These are phyloP conservation scores for Indri indri DNA, from an alignment of 2,113 vertebrate species.

Conservation along the genomic window DNA sequence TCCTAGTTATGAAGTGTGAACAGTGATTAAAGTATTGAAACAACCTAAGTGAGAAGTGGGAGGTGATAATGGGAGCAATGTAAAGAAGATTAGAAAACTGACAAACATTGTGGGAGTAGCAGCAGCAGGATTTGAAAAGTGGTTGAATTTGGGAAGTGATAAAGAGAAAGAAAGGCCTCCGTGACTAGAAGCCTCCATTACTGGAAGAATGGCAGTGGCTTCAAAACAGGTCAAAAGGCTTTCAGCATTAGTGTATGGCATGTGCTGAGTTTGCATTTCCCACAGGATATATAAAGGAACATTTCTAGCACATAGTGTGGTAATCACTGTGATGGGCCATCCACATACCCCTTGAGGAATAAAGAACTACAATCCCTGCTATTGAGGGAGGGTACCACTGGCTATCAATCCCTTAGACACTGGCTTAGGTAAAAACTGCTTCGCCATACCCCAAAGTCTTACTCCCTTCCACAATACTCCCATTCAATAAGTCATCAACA, in stretches of 20 bases:
- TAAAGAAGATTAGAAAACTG: neutral
- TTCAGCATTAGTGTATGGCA: neutral
- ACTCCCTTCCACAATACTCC: neutral
- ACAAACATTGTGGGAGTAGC: no score
- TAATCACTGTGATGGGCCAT: neutral
- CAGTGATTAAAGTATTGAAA: neutral
- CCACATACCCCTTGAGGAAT: neutral
- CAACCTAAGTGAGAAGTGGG: neutral
- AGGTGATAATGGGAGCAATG: neutral
- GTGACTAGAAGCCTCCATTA: neutral
- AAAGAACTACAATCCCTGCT: neutral
- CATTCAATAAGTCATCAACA: neutral
- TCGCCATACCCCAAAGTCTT: no score
- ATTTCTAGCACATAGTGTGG: no score
- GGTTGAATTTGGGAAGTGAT: neutral
- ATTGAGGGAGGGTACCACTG: fast-evolving
- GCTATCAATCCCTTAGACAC: neutral
- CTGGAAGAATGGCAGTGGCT: neutral
- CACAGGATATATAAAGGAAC: neutral
- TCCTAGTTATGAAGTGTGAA: neutral
- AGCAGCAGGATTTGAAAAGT: neutral
- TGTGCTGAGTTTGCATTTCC: neutral
- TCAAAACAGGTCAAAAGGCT: neutral
- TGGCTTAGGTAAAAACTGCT: neutral
- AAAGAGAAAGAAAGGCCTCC: neutral